phyloP scores from a whole-genome alignment of 2,888 invertebrate genomes.

The Hedychridium roseum region DNA sequence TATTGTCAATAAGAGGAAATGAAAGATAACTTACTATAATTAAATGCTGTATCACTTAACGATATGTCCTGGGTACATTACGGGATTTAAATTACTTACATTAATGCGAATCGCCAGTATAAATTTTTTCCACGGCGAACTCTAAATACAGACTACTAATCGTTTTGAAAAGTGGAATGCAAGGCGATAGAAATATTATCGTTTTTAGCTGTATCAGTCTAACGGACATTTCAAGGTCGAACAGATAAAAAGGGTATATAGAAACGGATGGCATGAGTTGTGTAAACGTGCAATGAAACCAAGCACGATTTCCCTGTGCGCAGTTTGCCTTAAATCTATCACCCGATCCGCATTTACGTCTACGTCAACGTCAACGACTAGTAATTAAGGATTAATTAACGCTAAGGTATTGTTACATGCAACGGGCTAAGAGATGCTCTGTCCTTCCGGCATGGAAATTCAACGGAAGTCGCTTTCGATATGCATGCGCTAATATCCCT shows the following conservation, averaged over 20 bases:
- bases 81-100: conserved; percentile 4
- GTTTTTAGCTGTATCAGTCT: too few relatives aligned
- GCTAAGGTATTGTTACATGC: not conserved
- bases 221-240: not conserved
- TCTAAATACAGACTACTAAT: conserved; percentile 12
- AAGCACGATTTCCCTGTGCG: conserved; percentile 28
- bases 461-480: too few relatives aligned
- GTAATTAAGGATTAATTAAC: conserved; percentile 8
- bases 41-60: conserved; percentile 25
- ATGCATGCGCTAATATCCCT: not conserved
- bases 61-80: conserved; percentile 22
- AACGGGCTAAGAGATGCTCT: not conserved
- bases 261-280: conserved; percentile 3
- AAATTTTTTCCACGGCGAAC: conserved; percentile 10
- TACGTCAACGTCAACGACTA: too few relatives aligned
- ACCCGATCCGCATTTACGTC: too few relatives aligned
- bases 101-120: conserved; percentile 4
- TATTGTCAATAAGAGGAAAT: conserved; percentile 31
- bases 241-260: not conserved
- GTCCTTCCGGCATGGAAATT: conserved; percentile 5
- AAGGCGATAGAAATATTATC: not conserved
- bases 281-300: too few relatives aligned
- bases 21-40: conserved; percentile 17
- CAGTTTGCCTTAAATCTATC: too few relatives aligned
- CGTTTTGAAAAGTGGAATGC: not conserved